These are phyloP conservation scores for Caranx ignobilis DNA, from an alignment of 2,113 vertebrate genomes.

Conservation along the genomic window DNA sequence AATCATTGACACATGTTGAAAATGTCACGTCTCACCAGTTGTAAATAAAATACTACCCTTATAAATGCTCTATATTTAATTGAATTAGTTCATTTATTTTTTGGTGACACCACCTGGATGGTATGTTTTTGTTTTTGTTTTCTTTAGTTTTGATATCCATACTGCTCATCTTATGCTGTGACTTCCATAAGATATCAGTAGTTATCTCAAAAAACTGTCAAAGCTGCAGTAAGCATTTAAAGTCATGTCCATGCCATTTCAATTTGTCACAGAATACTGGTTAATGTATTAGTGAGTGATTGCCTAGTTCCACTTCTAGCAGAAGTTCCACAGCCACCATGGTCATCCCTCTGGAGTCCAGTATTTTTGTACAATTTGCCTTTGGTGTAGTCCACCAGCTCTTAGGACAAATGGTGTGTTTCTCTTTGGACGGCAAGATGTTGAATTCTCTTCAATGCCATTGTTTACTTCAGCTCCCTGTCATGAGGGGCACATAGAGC, in stretches of 20 bases:
- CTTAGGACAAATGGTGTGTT: neutral
- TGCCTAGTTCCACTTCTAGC: neutral
- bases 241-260: neutral
- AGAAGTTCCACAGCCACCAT: neutral
- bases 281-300: neutral
- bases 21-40: neutral
- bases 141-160: neutral
- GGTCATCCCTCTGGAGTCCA: neutral
- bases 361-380: neutral
- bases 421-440: neutral
- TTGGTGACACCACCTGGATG: neutral
- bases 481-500: neutral
- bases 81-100: neutral
- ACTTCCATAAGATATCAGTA: constrained; percentile 6
- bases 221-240: constrained; percentile 11
- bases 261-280: neutral
- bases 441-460: neutral
- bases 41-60: constrained; percentile 12
- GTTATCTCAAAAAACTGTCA: constrained; percentile 17
- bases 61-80: constrained; percentile 8
- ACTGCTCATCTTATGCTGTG: neutral
- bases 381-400: neutral
- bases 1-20: neutral
- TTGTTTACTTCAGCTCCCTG: constrained; percentile 1
- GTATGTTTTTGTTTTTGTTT: neutral